phyloP scores from a whole-genome alignment of 2,113 vertebrate genomes.

The Columba janthina region DNA sequence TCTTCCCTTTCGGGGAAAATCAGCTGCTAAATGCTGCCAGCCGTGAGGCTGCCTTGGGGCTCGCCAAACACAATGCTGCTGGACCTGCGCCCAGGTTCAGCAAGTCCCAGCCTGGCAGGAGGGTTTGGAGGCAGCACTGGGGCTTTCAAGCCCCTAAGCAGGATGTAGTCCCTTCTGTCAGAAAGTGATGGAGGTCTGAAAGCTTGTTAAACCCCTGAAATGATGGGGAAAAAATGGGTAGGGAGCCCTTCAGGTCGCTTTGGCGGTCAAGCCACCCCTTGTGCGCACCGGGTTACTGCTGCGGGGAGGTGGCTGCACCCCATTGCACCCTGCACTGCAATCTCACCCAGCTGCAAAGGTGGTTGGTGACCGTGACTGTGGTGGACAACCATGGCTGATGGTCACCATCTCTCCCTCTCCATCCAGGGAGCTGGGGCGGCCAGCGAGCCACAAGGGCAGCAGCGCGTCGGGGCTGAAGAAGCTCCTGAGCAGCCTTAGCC shows the following conservation, averaged over 20 bases:
- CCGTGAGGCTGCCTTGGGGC: background rate
- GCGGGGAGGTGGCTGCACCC: rapidly evolving
- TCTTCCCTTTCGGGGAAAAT: background rate
- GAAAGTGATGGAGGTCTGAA: background rate
- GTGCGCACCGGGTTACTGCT: background rate
- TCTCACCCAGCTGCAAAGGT: rapidly evolving
- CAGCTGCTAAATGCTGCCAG: background rate
- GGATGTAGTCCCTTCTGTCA: background rate
- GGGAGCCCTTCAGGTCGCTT: background rate
- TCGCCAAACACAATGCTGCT: rapidly evolving
- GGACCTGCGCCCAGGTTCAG: rapidly evolving
- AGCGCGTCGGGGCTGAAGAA: slow-evolving; percentile 75
- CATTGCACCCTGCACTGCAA: too few species aligned
- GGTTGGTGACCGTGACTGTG: too few species aligned
- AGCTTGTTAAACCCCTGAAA: background rate
- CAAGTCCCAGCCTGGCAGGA: background rate
- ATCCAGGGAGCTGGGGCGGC: background rate
- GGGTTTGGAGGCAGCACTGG: rapidly evolving
- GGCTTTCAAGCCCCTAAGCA: background rate
- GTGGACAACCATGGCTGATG: too few species aligned
- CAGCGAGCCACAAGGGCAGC: slow-evolving; percentile 20
- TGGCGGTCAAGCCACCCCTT: background rate
- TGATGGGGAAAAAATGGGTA: background rate
- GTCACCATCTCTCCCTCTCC: background rate
- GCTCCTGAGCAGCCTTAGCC: slow-evolving; percentile 81